These are phyloP conservation scores for Halichondria panicea DNA, from an alignment of 37 sponge, comb jelly and placozoan genomes.

Conservation along the genomic window DNA sequence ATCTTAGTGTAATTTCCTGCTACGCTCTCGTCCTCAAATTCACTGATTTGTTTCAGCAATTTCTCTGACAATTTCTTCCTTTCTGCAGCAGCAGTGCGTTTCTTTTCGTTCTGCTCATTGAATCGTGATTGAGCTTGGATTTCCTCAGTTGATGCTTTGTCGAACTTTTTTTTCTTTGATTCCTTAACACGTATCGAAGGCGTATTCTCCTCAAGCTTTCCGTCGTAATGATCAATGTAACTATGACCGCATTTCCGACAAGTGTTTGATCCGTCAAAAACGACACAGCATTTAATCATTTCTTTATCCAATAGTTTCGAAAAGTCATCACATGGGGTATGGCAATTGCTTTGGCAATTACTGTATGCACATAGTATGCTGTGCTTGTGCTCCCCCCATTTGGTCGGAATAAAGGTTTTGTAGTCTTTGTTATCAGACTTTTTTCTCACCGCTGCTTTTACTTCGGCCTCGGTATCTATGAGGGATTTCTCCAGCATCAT, in stretches of 20 bases:
- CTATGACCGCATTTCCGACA: conserved; percentile 25
- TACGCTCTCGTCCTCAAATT: conserved; percentile 14
- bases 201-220: neutral
- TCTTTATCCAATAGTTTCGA: conserved; percentile 11
- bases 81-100: neutral
- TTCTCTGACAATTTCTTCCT: conserved; percentile 8
- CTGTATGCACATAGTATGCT: conserved; percentile 31
- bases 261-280: neutral
- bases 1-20: conserved; percentile 16
- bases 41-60: neutral
- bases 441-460: neutral
- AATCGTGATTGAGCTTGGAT: neutral
- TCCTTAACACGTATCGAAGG: neutral
- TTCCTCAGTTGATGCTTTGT: conserved; percentile 15
- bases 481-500: neutral
- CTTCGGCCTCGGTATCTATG: neutral
- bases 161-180: conserved; percentile 13
- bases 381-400: neutral
- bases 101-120: neutral
- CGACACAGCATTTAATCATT: conserved; percentile 13
- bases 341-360: no score
- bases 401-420: neutral
- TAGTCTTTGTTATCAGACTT: neutral
- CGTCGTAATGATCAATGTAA: conserved; percentile 24
- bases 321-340: conserved; percentile 13